Evolutionary conservation across 53 echinoderm and acorn worm genomes (phyloP), one percentile per base, ranked within the genome.

Genomic region (Echinometra lucunter): DNA sequence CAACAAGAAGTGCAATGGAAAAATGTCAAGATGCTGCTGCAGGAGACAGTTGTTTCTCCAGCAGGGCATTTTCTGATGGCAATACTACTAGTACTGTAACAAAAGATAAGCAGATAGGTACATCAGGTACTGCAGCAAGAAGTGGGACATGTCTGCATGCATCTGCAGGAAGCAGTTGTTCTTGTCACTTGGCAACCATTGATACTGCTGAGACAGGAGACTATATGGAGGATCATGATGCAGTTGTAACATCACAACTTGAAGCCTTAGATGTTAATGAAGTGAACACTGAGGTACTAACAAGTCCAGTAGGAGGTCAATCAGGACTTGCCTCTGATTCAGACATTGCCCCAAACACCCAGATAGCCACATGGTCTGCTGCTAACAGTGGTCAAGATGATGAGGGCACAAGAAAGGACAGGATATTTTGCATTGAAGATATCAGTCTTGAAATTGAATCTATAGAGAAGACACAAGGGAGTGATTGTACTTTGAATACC

Each of bases 371-470:
- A 13, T 35, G 32, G 15, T 72, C 35, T 72, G 72, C 10, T 34
- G 35, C 72, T 2, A 1, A 35, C 28, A 72, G 3, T 72, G 35
- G 16, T 28, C 35, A n/a, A 72, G 8, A 72, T 32, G 16, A 34
- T 53, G 53, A 53, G 11, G 72, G 35, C 35, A 72, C 72, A 72
- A 72, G 35, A 35, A n/a, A 72, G 13, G 72, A 35, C 72, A 72
- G 11, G 35, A 35, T 35, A 3, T 72, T 32, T 72, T 13, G 72
- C 32, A 72, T 34, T 72, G 35, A 35, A 72, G 72, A 45, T 23
- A 45, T 85, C 45, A 85, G 47, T 85, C n/a, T 45, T 49, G 85
- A 49, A 85, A 72, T 35, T 35, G 72, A 72, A 34, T 72, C 72
- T 72, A 28, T 10, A 72, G 63, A 63, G 25, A 23, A 19, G 25